Base-by-base conservation (phyloP, 35 echinoderm and acorn worm genomes). In the Apostichopus parvimensis region DNA sequence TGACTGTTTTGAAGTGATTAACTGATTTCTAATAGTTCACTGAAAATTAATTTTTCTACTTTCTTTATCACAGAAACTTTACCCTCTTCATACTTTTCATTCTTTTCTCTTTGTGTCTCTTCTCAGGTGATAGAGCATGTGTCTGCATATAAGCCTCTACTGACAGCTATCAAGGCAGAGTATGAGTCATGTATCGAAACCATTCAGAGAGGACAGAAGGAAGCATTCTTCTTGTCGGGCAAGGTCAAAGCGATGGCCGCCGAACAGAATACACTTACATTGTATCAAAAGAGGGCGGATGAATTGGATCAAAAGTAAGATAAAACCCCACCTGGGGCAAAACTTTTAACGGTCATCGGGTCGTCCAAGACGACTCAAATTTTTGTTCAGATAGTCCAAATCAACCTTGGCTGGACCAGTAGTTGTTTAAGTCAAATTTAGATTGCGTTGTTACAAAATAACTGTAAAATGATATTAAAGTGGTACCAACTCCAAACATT, bases 151-250 rank as follows among this genome's bases (percentile, higher is more conserved):
- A 91, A 93, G 15, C 93, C 97, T 8, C 56, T 98, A 2, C 75
- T 98, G 81, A 93, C 90, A 77, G 93, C 92, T 9, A 94, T 98
- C 80, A 98, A 98, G 79, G 94, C 93, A 7, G 97, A 98, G 59
- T 98, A 96, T 90, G 97, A 98, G 90, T 80, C 94, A 34, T 98
- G 97, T 73, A 96, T 98, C 71, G 91, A 98, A 23, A 95, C 97
- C 53, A 96, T 98, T 59, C 80, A 96, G 87, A 92, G 92, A 90
- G 97, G 97, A 53, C 93, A 98, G 78, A 92, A 96, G 88, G 97
- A 98, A 77, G 95, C 97, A 18, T 94, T 96, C 77, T 98, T 92
- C 73, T 83, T 98, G 72, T 94, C 95, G 2, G 97, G 97, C 64
- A 98, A 98, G 79, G 94, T 98, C 53, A 98, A 94, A 78, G 88